Evolutionary conservation across 92 coral and sea anemone genomes (phyloP), one percentile per base, ranked within the genome.

Genomic region (Parazoanthus atlanticus): DNA sequence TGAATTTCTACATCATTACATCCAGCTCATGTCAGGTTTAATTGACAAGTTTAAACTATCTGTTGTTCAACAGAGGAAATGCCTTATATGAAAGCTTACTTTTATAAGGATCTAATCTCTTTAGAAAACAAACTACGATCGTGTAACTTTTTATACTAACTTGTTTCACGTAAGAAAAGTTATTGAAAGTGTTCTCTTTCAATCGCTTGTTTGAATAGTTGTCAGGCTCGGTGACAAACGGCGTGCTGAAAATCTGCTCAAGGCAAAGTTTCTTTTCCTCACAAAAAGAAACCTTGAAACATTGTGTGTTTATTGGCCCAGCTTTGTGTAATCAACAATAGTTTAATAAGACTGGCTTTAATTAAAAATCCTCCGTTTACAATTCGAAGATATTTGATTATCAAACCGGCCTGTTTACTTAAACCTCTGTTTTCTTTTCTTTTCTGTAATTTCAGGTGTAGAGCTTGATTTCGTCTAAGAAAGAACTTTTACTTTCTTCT

Each of bases 291-390:
- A 88, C 83, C 85, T 84, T 85, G 58, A 79, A 86, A 89, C 92
- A 86, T 84, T 90, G 89, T 90, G 71, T 93, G 84, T 85, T 83
- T 92, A 93, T 93, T 86, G 92, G 81, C 79, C 85, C 98, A 95
- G 98, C 98, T 92, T 95, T 95, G 91, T 95, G 91, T 95, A 91
- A 89, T 88, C 96, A 95, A 93, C 94, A 95, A 95, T 95, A 95
- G 98, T 92, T 93, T 93, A 95, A 95, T 93, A 95, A 95, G 93
- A 93, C 98, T 93, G 91, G 89, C 93, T 92, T 95, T 95, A 95
- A 95, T 95, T 95, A 95, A 95, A 46, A 95, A 95, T 93, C 94
- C 91, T 93, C 96, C 98, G 95, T 95, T 95, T 95, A 95, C 98
- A 93, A 94, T 93, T 94, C 92, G 89, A 94, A 93, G 95, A 94